Conservation (phyloP, 1,140 invertebrate species). For the Gryon sp. region DNA sequence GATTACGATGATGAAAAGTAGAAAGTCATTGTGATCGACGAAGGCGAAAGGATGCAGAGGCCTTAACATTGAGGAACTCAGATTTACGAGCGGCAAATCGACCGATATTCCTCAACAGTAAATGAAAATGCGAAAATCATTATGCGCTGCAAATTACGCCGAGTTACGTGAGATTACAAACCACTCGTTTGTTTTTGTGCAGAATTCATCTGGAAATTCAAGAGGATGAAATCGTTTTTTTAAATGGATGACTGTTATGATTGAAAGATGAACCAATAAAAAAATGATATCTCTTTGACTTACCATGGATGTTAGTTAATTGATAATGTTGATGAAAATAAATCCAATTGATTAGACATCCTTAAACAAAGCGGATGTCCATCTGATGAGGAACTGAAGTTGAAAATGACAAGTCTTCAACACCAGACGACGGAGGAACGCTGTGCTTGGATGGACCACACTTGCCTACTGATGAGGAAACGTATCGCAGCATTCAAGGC, state of each 20-base stretch:
- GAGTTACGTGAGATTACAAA: conserved; percentile 47
- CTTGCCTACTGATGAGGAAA: conserved; percentile 64
- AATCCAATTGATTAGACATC: too few relatives aligned
- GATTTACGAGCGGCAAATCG: conserved; percentile 53
- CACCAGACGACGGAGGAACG: conserved; percentile 27
- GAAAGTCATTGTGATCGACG: conserved; percentile 48
- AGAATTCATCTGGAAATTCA: conserved; percentile 26
- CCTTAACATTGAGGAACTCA: conserved; percentile 54
- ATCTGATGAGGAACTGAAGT: too few relatives aligned
- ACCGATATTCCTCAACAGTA: conserved; percentile 14
- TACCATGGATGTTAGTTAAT: too few relatives aligned
- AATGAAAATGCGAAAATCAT: conserved; percentile 34
- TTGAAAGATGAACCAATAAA: too few relatives aligned
- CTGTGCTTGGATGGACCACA: conserved; percentile 56
- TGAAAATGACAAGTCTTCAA: neutral
- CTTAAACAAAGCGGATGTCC: too few relatives aligned
- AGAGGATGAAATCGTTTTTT: neutral
- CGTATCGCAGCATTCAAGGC: conserved; percentile 59
- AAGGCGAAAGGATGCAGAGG: conserved; percentile 61
- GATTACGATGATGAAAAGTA: conserved; percentile 31
- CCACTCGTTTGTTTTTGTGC: conserved; percentile 37
- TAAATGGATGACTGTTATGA: too few relatives aligned
- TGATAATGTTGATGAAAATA: too few relatives aligned
- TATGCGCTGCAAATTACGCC: conserved; percentile 35
- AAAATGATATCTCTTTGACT: too few relatives aligned